Evolutionary conservation across 92 coral and sea anemone genomes (phyloP), one percentile per base, ranked within the genome.

Genomic region (Hydrozoanthus gracilis): DNA sequence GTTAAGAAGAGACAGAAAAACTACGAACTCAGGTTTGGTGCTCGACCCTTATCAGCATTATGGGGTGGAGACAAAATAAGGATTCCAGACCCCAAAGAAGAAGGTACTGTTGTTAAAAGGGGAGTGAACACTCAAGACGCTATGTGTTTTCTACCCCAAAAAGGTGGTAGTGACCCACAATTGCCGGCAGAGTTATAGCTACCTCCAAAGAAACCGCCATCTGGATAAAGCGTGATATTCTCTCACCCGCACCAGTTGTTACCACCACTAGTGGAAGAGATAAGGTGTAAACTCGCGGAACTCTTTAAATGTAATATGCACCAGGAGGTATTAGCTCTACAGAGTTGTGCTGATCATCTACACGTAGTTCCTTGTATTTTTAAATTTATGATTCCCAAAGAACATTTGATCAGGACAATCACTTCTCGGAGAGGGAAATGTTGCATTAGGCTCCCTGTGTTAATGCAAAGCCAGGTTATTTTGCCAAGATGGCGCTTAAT

Each of bases 371-470:
- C 10, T 58, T 58, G 65, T 9, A 58, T 13, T 58, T 4, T 9
- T 10, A n/a, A n/a, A n/a, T n/a, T n/a, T n/a, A 10, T 58, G 65
- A 10, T 74, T 74, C 79, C n/a, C 13, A 73, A 74, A 17, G 49
- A 45, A 74, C 62, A 74, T 51, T 74, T 68, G 62, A 8, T 51
- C 62, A 49, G 56, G 39, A 73, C 14, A 73, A n/a, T n/a, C n/a
- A n/a, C n/a, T n/a, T n/a, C n/a, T n/a, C n/a, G n/a, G 56, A 74
- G 50, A 45, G 79, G 79, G 79, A 74, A 61, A 74, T 74, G 79
- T 74, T 48, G 61, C 50, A 49, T 73, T 74, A 17, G 62, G 56
- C 55, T 47, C 78, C 58, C 78, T 73, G 55, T 73, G 78, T 73
- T 73, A n/a, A 39, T n/a, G n/a, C n/a, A 64, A 64, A 39, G n/a